A percentile compares a stretch with the other conserved stretches of the same genome.
These are phyloP conservation scores for Melospiza melodia DNA, from an alignment of 2,113 vertebrate species.

Conservation along the genomic window DNA sequence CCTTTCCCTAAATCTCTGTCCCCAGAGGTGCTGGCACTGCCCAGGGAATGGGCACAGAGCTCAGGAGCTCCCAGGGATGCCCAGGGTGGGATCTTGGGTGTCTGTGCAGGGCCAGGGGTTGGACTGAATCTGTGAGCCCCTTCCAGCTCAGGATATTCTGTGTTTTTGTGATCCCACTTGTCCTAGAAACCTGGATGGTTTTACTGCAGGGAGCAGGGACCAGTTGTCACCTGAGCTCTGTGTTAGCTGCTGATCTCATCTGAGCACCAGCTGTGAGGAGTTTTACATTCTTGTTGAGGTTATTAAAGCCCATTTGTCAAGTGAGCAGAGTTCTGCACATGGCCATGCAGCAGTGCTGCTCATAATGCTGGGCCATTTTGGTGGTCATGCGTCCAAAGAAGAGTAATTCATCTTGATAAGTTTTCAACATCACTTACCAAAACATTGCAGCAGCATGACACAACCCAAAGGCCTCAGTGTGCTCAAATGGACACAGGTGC, in stretches of 20 bases:
- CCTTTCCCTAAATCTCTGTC: too few relatives aligned
- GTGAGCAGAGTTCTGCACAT: not conserved
- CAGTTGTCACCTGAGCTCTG: not conserved
- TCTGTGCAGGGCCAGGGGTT: fast-evolving
- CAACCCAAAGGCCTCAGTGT: not conserved
- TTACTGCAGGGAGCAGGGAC: fast-evolving
- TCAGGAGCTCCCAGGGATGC: not conserved
- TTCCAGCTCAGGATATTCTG: not conserved
- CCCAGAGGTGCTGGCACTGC: not conserved
- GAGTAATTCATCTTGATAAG: not conserved
- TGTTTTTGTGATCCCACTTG: not conserved
- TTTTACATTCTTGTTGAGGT: not conserved
- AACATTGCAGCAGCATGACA: not conserved
- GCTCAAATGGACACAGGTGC: not conserved
- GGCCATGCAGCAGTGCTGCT: not conserved
- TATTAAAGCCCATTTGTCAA: not conserved
- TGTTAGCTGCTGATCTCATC: not conserved
- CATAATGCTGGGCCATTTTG: not conserved
- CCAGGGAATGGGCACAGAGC: not conserved
- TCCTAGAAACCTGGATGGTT: not conserved
- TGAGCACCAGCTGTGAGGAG: not conserved
- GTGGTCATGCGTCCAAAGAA: not conserved
- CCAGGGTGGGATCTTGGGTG: not conserved
- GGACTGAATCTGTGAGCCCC: too few relatives aligned
- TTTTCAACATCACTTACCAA: not conserved